Percentiles rank a stretch among this genome's conserved stretches.
Evolutionary conservation across 35 echinoderm and acorn worm genomes (phyloP).

Genomic region (Chiridota heheva): DNA sequence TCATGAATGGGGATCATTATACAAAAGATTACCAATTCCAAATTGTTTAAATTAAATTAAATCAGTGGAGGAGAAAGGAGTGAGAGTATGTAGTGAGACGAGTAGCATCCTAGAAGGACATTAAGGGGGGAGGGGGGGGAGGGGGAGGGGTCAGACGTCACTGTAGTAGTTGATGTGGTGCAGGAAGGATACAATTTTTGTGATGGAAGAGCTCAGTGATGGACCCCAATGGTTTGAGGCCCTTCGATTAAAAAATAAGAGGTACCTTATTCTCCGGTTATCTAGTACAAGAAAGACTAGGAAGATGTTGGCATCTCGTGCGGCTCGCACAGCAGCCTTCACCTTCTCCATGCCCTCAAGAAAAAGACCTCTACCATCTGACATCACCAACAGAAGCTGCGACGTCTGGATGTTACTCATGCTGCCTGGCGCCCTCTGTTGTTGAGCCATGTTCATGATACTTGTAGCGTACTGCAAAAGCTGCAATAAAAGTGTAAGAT

Average conservation of each 20-base stretch:
- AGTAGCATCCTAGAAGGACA: too few relatives aligned
- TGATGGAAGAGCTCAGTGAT: too few relatives aligned
- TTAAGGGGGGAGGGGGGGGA: too few relatives aligned
- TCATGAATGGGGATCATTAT: too few relatives aligned
- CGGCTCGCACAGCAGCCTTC: slow-evolving; percentile 69
- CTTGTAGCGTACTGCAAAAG: slow-evolving; percentile 76
- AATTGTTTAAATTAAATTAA: too few relatives aligned
- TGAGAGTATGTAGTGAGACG: too few relatives aligned
- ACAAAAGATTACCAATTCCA: too few relatives aligned
- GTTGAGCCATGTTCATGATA: slow-evolving; percentile 65
- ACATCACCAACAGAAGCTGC: slow-evolving; percentile 77
- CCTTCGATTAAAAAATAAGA: background rate
- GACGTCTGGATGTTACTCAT: slow-evolving; percentile 64
- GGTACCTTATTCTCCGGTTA: slow-evolving; percentile 94
- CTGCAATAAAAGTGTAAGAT: slow-evolving; percentile 31
- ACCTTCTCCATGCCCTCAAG: slow-evolving; percentile 96
- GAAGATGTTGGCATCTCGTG: slow-evolving; percentile 91
- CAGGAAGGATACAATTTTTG: background rate
- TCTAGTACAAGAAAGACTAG: slow-evolving; percentile 91
- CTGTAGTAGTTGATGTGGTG: background rate
- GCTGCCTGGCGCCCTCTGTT: slow-evolving; percentile 31
- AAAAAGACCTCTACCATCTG: slow-evolving; percentile 77
- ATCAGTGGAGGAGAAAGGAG: too few relatives aligned
- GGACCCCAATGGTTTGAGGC: too few relatives aligned
- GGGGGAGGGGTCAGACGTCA: background rate